Evolutionary conservation across 2,888 invertebrate genomes (phyloP).

Genomic region (Eupeodes luniger): DNA sequence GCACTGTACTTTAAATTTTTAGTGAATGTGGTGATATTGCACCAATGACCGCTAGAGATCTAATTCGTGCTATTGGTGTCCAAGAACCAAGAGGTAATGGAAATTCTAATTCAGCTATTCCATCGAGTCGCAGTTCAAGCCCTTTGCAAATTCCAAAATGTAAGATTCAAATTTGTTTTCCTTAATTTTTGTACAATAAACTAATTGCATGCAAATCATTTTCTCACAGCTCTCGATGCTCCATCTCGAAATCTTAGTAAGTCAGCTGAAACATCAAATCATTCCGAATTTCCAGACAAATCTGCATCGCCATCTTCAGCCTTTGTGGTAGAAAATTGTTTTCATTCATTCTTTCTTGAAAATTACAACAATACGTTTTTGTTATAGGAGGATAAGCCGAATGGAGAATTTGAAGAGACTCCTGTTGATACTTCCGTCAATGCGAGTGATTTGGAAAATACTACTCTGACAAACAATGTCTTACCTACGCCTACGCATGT

Average conservation of each 20-base stretch:
- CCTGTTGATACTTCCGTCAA: conserved; percentile 18
- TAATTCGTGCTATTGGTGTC: conserved; percentile 89
- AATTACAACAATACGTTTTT: neutral
- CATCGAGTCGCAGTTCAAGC: conserved; percentile 86
- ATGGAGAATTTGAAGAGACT: conserved; percentile 19
- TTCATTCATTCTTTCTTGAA: neutral
- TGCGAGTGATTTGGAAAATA: conserved; percentile 42
- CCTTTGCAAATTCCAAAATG: conserved; percentile 87
- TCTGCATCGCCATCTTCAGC: conserved; percentile 67
- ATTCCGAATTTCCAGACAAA: conserved; percentile 71
- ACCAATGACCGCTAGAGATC: conserved; percentile 87
- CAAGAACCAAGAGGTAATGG: conserved; percentile 90
- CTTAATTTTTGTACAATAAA: too few species aligned
- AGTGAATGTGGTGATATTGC: conserved; percentile 84
- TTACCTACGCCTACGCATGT: conserved; percentile 64
- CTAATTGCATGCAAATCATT: neutral
- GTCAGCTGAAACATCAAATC: conserved; percentile 59
- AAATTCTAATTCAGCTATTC: conserved; percentile 89
- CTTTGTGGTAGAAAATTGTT: conserved; percentile 26
- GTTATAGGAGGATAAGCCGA: conserved; percentile 56
- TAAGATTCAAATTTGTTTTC: conserved; percentile 78
- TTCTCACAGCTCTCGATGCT: conserved; percentile 40
- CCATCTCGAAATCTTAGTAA: conserved; percentile 48
- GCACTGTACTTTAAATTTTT: neutral
- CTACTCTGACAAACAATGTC: conserved; percentile 33